Conservation (phyloP, 2,797 vertebrate species). For the Rhabdophis nuchalis region DNA sequence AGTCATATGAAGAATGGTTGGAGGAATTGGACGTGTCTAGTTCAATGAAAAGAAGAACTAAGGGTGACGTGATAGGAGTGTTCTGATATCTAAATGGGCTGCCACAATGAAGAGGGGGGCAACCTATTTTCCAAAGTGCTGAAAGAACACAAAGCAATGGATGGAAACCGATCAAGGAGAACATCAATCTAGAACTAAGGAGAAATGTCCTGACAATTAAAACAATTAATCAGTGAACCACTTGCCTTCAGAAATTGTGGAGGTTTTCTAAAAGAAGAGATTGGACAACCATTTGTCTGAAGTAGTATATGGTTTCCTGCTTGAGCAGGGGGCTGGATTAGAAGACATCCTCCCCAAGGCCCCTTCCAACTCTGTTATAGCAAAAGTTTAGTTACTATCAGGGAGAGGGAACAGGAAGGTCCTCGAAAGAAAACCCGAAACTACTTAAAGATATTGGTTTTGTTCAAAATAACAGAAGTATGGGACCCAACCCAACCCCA, state of each 20-base stretch:
- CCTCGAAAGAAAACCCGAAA: background rate
- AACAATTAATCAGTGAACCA: background rate
- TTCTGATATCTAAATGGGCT: background rate
- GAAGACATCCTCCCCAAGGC: background rate
- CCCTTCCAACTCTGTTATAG: background rate
- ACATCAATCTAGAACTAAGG: background rate
- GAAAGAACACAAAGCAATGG: background rate
- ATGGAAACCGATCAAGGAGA: background rate
- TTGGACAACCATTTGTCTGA: background rate
- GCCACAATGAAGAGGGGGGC: background rate
- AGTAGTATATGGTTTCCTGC: background rate
- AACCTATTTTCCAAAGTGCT: background rate
- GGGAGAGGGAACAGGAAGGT: background rate
- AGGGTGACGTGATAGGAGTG: background rate
- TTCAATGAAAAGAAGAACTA: background rate
- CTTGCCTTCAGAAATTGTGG: background rate
- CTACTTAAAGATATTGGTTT: background rate
- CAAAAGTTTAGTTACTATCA: background rate
- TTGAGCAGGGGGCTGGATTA: background rate
- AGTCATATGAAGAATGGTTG: background rate
- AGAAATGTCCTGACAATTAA: background rate
- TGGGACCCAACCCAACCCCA: background rate
- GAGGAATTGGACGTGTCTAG: background rate
- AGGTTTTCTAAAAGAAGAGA: background rate
- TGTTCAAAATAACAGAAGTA: background rate